These are phyloP conservation scores for Notodonta dromedarius DNA, from an alignment of 2,888 invertebrate species.

Conservation along the genomic window DNA sequence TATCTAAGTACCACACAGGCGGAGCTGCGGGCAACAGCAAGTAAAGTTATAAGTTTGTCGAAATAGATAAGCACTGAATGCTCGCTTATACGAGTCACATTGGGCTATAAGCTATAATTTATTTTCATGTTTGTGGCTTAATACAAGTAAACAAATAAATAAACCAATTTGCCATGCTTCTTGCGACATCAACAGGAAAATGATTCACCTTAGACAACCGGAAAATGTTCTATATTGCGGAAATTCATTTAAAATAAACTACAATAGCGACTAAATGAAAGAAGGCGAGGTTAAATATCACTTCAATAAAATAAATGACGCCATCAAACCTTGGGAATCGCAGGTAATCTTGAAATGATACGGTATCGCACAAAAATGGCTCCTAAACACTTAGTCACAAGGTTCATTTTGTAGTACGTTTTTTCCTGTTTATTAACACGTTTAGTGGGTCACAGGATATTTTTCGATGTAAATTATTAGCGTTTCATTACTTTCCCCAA, in stretches of 20 bases:
- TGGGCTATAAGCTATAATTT: too few species aligned
- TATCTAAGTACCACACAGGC: too few species aligned
- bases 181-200: background rate
- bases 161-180: background rate
- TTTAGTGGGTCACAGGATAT: constrained; percentile 33
- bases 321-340: constrained; percentile 19
- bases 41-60: too few species aligned
- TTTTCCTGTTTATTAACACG: constrained; percentile 11
- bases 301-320: constrained; percentile 18
- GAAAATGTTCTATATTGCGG: background rate
- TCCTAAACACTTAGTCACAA: background rate
- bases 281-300: constrained; percentile 2
- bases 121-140: too few species aligned
- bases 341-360: constrained; percentile 8
- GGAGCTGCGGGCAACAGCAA: too few species aligned
- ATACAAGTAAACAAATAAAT: background rate
- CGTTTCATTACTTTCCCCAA: constrained; percentile 17
- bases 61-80: too few species aligned
- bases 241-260: constrained; percentile 8
- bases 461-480: constrained; percentile 26
- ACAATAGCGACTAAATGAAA: constrained; percentile 5
- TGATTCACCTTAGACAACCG: background rate
- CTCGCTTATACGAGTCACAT: too few species aligned
- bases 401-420: constrained; percentile 9
- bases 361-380: constrained; percentile 7